These are phyloP conservation scores for Glaucopsyche alexis DNA, from an alignment of 2,888 invertebrate species.

Conservation along the genomic window DNA sequence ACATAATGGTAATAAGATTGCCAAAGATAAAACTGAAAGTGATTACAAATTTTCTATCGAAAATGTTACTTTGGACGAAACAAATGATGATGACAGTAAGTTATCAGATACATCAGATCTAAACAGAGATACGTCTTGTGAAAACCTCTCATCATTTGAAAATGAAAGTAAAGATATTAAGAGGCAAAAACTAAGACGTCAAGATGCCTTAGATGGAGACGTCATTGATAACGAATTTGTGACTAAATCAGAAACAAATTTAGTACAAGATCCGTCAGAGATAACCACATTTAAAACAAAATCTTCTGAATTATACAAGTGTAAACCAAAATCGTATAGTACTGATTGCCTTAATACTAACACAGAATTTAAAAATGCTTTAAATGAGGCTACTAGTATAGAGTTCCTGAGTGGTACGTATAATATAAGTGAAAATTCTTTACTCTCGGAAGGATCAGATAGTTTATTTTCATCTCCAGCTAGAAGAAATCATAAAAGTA, in stretches of 20 bases:
- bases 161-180: constrained; percentile 49
- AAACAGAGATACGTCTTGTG: constrained; percentile 43
- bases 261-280: constrained; percentile 45
- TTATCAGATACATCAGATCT: constrained; percentile 42
- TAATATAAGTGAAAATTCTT: constrained; percentile 55
- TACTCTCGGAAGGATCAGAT: constrained; percentile 64
- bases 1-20: constrained; percentile 46
- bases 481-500: constrained; percentile 52
- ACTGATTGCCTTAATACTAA: constrained; percentile 61
- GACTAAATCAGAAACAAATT: constrained; percentile 50
- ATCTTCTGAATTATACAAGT: constrained; percentile 59
- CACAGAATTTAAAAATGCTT: constrained; percentile 53
- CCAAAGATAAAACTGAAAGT: constrained; percentile 40
- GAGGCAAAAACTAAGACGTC: constrained; percentile 56
- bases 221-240: constrained; percentile 34
- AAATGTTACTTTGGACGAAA: constrained; percentile 65
- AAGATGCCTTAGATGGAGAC: constrained; percentile 48
- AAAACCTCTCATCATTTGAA: constrained; percentile 49
- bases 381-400: constrained; percentile 69
- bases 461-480: constrained; percentile 55
- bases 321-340: constrained; percentile 71
- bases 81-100: constrained; percentile 54
- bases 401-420: constrained; percentile 54
- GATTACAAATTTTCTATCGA: constrained; percentile 55
- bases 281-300: constrained; percentile 57